These are phyloP conservation scores for Portunus trituberculatus DNA, from an alignment of 1,140 invertebrate genomes.

Conservation along the genomic window DNA sequence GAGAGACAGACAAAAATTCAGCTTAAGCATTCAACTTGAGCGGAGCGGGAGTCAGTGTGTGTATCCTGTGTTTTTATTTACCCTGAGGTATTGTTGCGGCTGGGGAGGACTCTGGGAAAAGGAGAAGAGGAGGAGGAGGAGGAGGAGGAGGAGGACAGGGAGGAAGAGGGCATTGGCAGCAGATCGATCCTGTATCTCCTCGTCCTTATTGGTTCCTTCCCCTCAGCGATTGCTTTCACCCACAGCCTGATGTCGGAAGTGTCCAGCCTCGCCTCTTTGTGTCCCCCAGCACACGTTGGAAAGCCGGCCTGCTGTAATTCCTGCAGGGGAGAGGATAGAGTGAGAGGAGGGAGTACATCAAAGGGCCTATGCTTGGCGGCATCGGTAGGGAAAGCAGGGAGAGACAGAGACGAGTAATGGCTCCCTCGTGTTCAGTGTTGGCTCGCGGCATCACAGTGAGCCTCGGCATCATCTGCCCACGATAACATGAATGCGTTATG, in stretches of 20 bases:
- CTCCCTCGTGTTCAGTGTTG: no score
- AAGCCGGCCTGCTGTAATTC: neutral
- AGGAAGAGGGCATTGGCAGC: constrained; percentile 15
- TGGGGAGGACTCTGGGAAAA: neutral
- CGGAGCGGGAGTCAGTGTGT: neutral
- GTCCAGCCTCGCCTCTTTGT: neutral
- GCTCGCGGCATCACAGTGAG: no score
- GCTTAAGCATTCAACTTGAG: no score
- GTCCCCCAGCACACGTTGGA: neutral
- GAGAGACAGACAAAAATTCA: no score
- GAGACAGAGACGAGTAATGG: no score
- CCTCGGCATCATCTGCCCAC: neutral
- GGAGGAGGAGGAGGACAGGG: neutral
- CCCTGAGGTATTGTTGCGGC: neutral
- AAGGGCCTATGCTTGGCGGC: no score
- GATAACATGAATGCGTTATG: neutral
- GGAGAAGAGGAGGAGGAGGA: constrained; percentile 1
- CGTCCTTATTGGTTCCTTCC: neutral
- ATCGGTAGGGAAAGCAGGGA: no score
- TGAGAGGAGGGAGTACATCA: no score
- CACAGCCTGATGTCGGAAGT: neutral
- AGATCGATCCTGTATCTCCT: neutral
- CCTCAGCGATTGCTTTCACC: neutral
- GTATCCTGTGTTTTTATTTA: neutral
- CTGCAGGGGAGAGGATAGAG: neutral